phyloP scores from a whole-genome alignment of 2,797 vertebrate genomes.

The Premnoplex brunnescens region DNA sequence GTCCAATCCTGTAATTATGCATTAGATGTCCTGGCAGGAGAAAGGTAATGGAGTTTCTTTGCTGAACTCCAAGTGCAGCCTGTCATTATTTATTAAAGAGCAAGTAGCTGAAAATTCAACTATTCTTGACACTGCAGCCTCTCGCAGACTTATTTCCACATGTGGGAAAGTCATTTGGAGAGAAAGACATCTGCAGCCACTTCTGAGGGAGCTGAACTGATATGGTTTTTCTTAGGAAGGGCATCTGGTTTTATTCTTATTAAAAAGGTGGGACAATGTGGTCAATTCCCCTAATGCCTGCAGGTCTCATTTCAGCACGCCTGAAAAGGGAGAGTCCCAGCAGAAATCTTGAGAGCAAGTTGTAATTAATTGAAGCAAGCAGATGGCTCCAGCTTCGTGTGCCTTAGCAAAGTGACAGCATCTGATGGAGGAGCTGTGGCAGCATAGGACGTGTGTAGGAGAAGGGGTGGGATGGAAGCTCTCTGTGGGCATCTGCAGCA shows the following conservation, averaged over 20 bases:
- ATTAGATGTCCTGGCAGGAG: conserved; percentile 9
- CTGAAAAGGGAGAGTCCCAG: conserved; percentile 1
- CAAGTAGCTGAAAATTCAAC: conserved; percentile 17
- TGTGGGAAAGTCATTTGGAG: not conserved
- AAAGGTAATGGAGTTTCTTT: not conserved
- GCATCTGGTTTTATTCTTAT: not conserved
- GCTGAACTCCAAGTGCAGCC: not conserved
- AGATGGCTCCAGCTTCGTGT: conserved; percentile 25
- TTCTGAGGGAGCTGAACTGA: not conserved
- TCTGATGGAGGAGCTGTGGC: conserved; percentile 23
- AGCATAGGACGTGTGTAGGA: conserved; percentile 1
- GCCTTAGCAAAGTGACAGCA: conserved; percentile 13
- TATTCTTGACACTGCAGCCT: not conserved
- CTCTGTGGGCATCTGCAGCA: not conserved
- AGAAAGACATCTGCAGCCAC: not conserved
- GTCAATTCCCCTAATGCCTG: not conserved
- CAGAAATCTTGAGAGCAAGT: not conserved
- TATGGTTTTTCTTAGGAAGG: not conserved
- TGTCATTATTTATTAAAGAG: conserved; percentile 59
- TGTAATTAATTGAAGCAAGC: conserved; percentile 55
- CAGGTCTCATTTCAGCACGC: not conserved
- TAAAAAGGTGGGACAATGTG: not conserved
- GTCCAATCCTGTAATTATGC: not conserved
- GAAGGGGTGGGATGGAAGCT: not conserved
- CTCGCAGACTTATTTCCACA: not conserved